A percentile compares a stretch with the other conserved stretches of the same genome.
phyloP scores from a whole-genome alignment of 2,888 invertebrate genomes.

The Hymenopus coronatus region DNA sequence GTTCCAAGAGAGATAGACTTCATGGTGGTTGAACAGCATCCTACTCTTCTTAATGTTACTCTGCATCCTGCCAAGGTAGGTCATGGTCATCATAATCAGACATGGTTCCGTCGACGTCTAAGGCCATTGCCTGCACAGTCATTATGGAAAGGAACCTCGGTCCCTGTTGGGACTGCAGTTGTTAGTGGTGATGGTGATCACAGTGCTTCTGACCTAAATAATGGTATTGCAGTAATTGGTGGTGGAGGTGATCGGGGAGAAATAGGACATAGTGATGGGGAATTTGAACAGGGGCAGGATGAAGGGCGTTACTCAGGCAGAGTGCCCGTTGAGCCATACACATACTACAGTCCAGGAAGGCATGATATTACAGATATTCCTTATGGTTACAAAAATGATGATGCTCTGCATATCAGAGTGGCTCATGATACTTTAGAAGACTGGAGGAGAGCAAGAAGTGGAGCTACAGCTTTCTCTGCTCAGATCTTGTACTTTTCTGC shows the following conservation, averaged over 20 bases:
- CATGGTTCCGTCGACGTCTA: conserved; percentile 9
- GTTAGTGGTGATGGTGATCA: conserved; percentile 26
- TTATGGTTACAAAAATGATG: conserved; percentile 21
- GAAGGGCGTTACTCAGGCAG: neutral
- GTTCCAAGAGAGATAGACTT: conserved; percentile 81
- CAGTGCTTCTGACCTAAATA: neutral
- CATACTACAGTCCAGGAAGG: conserved; percentile 30
- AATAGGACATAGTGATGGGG: conserved; percentile 23
- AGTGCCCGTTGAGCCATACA: conserved; percentile 29
- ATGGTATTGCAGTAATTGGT: neutral
- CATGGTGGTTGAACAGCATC: conserved; percentile 80
- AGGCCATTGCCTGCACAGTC: conserved; percentile 3
- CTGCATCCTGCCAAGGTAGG: conserved; percentile 75
- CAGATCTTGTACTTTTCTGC: conserved; percentile 2
- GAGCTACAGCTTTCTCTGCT: conserved; percentile 1
- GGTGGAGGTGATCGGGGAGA: conserved; percentile 31
- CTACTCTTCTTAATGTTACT: conserved; percentile 80
- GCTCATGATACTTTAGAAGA: conserved; percentile 26
- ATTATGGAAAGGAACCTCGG: neutral
- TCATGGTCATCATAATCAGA: conserved; percentile 27
- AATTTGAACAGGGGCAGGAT: conserved; percentile 15
- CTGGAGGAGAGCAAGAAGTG: conserved; percentile 25
- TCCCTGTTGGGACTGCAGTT: neutral
- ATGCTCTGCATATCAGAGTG: conserved; percentile 28
- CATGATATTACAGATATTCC: conserved; percentile 28